Percentiles rank a stretch among this genome's conserved stretches.
These are phyloP conservation scores for Crocodylus rhombifer DNA, from an alignment of 2,797 vertebrate species.

Conservation along the genomic window DNA sequence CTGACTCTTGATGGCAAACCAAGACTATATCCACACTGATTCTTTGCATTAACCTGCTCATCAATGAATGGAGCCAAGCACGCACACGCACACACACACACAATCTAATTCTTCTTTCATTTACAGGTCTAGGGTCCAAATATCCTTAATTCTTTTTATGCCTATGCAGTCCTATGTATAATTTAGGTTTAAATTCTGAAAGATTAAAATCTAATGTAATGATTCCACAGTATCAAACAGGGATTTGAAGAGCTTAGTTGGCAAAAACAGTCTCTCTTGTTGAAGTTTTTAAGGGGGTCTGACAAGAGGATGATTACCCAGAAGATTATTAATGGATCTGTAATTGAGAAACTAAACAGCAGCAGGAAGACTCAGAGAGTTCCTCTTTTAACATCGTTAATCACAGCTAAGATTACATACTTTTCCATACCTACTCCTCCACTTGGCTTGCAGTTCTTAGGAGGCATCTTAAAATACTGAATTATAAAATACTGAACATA, in stretches of 20 bases:
- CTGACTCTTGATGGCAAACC: neutral
- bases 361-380: neutral
- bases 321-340: neutral
- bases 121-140: neutral
- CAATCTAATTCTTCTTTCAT: neutral
- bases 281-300: fast-evolving
- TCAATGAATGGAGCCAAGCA: neutral
- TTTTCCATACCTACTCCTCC: neutral
- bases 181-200: neutral
- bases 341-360: neutral
- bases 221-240: neutral
- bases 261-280: neutral
- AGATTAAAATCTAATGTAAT: neutral
- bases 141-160: neutral
- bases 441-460: neutral
- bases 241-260: neutral
- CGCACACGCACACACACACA: too few species aligned
- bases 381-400: neutral
- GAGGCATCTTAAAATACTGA: neutral
- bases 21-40: neutral
- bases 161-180: neutral
- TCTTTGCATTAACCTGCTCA: neutral
- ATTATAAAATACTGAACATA: neutral
- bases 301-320: neutral
- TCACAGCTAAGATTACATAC: neutral